Evolutionary conservation across 30 jellyfish, hydroid and myxozoan species (phyloP).

Genomic region (Hydractinia symbiolongicarpus): DNA sequence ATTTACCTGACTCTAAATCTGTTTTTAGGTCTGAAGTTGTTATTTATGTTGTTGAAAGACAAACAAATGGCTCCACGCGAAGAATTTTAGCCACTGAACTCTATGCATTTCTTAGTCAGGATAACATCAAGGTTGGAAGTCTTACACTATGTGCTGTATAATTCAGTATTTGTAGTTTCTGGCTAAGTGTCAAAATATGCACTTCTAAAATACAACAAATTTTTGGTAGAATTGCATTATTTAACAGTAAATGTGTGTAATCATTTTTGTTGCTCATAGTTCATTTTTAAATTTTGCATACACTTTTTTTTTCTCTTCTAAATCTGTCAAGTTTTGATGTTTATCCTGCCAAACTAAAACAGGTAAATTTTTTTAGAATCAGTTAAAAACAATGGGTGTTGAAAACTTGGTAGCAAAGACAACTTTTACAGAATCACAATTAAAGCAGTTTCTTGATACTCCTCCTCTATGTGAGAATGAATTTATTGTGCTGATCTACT

Average conservation of each 20-base stretch:
- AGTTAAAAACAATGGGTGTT: conserved; percentile 51
- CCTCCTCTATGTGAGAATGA: conserved; percentile 69
- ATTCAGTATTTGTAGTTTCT: too few relatives aligned
- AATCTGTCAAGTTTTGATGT: background rate
- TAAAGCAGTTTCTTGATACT: conserved; percentile 53
- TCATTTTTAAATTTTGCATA: too few relatives aligned
- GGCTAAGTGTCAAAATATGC: too few relatives aligned
- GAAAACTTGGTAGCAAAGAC: conserved; percentile 72
- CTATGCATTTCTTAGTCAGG: conserved; percentile 54
- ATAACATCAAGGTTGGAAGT: conserved; percentile 37
- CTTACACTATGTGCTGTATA: too few relatives aligned
- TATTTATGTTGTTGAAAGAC: conserved; percentile 72
- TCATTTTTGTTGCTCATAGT: too few relatives aligned
- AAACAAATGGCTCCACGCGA: conserved; percentile 68
- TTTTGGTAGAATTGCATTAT: background rate
- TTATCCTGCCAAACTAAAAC: background rate
- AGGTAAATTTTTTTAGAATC: conserved; percentile 16
- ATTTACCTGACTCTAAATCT: too few relatives aligned
- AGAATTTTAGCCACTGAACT: conserved; percentile 85
- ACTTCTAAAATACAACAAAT: too few relatives aligned
- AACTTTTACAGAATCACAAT: conserved; percentile 61
- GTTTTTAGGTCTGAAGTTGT: conserved; percentile 70
- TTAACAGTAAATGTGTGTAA: too few relatives aligned
- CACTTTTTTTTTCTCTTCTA: too few relatives aligned
- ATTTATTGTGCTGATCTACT: background rate